A percentile compares a stretch with the other conserved stretches of the same genome.
These are phyloP conservation scores for Bombus haemorrhoidalis DNA, from an alignment of 1,140 invertebrate genomes.

Conservation along the genomic window DNA sequence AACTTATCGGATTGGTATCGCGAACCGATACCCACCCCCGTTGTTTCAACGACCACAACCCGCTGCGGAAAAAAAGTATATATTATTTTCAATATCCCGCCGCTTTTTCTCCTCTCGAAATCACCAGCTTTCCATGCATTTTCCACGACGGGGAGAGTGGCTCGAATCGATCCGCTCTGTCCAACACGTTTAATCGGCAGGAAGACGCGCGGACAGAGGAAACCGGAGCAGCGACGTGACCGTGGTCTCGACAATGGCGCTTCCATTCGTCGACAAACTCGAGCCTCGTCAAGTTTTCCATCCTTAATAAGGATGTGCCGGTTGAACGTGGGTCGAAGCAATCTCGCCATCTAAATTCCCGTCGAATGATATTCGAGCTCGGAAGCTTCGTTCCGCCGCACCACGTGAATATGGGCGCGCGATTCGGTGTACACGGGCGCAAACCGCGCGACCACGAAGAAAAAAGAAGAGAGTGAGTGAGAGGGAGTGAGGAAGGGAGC, in stretches of 20 bases:
- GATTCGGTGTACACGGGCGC: constrained; percentile 20
- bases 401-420: constrained; percentile 35
- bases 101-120: neutral
- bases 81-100: neutral
- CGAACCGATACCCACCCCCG: constrained; percentile 29
- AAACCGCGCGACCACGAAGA: constrained; percentile 16
- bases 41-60: constrained; percentile 21
- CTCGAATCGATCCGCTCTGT: too few relatives aligned
- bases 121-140: neutral
- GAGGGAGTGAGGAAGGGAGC: constrained; percentile 18
- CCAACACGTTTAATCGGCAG: too few relatives aligned
- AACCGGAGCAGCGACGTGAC: too few relatives aligned
- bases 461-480: neutral
- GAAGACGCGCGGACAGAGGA: too few relatives aligned
- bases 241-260: too few relatives aligned
- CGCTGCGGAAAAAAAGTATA: constrained; percentile 5
- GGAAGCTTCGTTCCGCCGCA: constrained; percentile 21
- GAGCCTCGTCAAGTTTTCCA: constrained; percentile 52
- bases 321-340: constrained; percentile 18
- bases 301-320: constrained; percentile 68
- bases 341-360: constrained; percentile 65
- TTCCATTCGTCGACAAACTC: neutral
- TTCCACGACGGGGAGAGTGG: too few relatives aligned
- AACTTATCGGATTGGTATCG: constrained; percentile 64
- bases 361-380: constrained; percentile 52